phyloP scores from a whole-genome alignment of 2,888 invertebrate species.

The Petrolisthes manimaculis region DNA sequence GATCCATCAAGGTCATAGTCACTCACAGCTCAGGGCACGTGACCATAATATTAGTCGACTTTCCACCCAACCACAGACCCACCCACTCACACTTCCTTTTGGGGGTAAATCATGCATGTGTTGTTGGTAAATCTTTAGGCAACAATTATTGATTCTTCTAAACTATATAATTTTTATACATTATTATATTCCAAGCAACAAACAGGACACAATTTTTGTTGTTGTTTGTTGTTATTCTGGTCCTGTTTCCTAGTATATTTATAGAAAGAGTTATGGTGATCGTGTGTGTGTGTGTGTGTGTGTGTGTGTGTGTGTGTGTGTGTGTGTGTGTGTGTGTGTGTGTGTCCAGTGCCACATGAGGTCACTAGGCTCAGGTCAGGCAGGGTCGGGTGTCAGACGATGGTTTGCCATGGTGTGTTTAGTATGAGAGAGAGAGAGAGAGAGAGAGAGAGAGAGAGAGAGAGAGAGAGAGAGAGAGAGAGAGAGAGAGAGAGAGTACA shows the following conservation, averaged over 20 bases:
- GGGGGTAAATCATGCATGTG: too few relatives aligned
- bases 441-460: conserved; percentile 2
- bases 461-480: neutral
- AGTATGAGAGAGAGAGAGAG: neutral
- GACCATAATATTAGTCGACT: too few relatives aligned
- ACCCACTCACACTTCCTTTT: neutral
- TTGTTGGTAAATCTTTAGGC: too few relatives aligned
- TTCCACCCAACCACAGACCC: too few relatives aligned
- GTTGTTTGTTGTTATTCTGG: too few relatives aligned
- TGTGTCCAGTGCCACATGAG: neutral
- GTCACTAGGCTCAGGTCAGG: neutral
- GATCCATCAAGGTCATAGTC: conserved; percentile 29
- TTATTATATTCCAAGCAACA: neutral
- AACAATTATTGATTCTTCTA: too few relatives aligned
- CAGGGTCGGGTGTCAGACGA: conserved; percentile 2
- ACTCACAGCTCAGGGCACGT: conserved; percentile 24
- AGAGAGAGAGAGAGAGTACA: neutral
- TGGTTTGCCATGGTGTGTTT: too few relatives aligned
- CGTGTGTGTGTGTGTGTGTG: too few relatives aligned
- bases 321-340: conserved; percentile 14
- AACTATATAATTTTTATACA: too few relatives aligned
- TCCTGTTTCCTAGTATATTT: neutral
- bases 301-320: too few relatives aligned
- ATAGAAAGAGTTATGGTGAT: neutral
- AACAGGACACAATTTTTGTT: too few relatives aligned